phyloP scores from a whole-genome alignment of 2,113 vertebrate species.

The Prochilodus magdalenae region DNA sequence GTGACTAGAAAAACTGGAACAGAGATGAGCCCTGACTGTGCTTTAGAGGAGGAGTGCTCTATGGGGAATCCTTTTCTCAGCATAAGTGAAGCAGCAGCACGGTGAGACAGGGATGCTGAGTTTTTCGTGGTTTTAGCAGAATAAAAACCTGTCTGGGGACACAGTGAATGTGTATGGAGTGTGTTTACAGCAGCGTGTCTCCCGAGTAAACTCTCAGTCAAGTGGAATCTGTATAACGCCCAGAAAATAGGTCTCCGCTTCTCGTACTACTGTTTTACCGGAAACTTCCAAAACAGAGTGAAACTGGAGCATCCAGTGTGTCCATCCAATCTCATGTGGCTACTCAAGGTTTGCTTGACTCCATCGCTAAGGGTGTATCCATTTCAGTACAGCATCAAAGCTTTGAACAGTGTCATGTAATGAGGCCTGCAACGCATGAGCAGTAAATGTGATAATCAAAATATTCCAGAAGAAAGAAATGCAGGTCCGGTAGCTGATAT shows the following conservation, averaged over 20 bases:
- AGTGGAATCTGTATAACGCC: neutral
- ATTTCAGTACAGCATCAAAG: neutral
- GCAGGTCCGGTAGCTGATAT: too few species aligned
- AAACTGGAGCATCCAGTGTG: neutral
- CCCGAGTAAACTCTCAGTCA: neutral
- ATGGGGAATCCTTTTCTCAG: neutral
- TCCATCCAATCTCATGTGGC: neutral
- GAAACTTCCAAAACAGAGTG: neutral
- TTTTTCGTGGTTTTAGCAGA: slow-evolving; percentile 1
- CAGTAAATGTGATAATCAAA: too few species aligned
- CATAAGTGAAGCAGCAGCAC: neutral
- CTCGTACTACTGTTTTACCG: neutral
- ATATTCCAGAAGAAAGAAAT: too few species aligned
- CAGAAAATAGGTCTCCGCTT: neutral
- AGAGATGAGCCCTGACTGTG: neutral
- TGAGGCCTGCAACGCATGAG: too few species aligned
- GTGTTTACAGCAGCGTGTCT: neutral
- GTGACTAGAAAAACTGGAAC: neutral
- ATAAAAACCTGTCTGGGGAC: slow-evolving; percentile 1
- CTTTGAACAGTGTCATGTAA: too few species aligned
- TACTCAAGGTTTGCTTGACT: neutral
- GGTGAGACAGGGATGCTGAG: neutral
- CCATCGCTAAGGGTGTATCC: too few species aligned
- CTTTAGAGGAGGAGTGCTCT: neutral
- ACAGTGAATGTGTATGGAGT: neutral